Base-by-base conservation (phyloP, 2,888 invertebrate genomes). In the Graphium colonna region DNA sequence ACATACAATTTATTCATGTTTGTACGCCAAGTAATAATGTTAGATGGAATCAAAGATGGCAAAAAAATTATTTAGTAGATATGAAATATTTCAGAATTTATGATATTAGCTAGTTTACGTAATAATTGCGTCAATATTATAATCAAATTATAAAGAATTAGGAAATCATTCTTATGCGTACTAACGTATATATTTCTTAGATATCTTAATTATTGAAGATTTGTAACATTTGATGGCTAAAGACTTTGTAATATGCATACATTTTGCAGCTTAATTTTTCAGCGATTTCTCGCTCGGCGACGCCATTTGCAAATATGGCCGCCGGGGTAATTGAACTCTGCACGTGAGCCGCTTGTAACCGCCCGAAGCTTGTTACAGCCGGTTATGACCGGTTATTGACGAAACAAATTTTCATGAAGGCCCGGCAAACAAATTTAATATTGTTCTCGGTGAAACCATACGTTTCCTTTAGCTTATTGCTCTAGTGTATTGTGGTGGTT, bases 341-440 rank as follows among this genome's bases (percentile, higher is more conserved):
- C 52, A 48, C 48, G 52, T 53, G 15, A 50, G 38, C 57, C 52
- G 55, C 48, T 38, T 13, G 3, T n/a, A 44, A 36, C 57, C 55
- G 17, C 58, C 21, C 18, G n/a, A 26, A 55, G 46, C 57, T 36
- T 44, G 56, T 44, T 51, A 38, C 15, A 47, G 31, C 58, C 55
- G 45, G 59, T 51, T 46, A 53, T 15, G 36, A 42, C 49, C 41
- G 40, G 39, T 43, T 48, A 39, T 47, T 38, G 16, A 47, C 41
- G 38, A 21, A 36, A 16, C 5, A n/a, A 13, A 46, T 28, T 51
- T 21, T 21, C 21, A 12, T 36, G 28, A 38, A 46, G 45, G 31
- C 16, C n/a, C 44, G 18, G 41, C 12, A 49, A 40, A 15, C n/a
- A 49, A 28, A 31, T 41, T 28, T n/a, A 48, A 48, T 48, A 15